phyloP scores from a whole-genome alignment of 1,140 invertebrate species.

The Euura lappo region DNA sequence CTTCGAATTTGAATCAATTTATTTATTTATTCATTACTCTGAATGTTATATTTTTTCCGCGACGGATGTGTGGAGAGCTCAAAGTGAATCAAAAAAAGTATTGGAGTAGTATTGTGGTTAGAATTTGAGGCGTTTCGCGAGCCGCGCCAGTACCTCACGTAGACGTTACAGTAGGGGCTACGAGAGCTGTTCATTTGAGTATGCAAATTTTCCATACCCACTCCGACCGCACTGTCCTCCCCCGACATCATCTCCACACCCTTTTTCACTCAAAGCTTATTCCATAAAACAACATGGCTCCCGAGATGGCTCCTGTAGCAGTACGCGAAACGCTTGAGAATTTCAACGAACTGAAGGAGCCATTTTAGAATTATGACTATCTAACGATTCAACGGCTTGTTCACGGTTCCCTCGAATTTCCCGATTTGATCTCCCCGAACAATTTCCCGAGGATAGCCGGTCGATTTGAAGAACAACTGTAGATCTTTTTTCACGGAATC shows the following conservation, averaged over 20 bases:
- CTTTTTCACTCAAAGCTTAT: conserved; percentile 1
- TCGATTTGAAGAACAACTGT: too few species aligned
- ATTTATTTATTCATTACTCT: too few species aligned
- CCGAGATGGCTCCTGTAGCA: neutral
- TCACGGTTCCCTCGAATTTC: too few species aligned
- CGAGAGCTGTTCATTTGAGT: conserved; percentile 23
- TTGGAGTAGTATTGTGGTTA: neutral
- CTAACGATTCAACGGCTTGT: too few species aligned
- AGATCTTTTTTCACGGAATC: too few species aligned
- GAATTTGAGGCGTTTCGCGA: neutral
- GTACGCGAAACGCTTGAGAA: neutral
- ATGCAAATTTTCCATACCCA: conserved; percentile 17
- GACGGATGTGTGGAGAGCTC: too few species aligned
- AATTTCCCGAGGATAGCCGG: too few species aligned
- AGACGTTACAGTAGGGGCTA: conserved; percentile 12
- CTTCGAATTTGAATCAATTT: too few species aligned
- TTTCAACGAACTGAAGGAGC: neutral
- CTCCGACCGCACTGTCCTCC: neutral
- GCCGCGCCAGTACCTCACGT: conserved; percentile 23
- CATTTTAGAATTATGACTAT: neutral
- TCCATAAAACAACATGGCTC: conserved; percentile 5
- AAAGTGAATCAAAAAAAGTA: too few species aligned
- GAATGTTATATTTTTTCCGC: too few species aligned
- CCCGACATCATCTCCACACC: neutral
- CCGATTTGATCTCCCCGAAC: too few species aligned